Percentiles rank a stretch among this genome's conserved stretches.
Evolutionary conservation across 2,888 invertebrate species (phyloP).

Genomic region (Psococerastis gibbosa): DNA sequence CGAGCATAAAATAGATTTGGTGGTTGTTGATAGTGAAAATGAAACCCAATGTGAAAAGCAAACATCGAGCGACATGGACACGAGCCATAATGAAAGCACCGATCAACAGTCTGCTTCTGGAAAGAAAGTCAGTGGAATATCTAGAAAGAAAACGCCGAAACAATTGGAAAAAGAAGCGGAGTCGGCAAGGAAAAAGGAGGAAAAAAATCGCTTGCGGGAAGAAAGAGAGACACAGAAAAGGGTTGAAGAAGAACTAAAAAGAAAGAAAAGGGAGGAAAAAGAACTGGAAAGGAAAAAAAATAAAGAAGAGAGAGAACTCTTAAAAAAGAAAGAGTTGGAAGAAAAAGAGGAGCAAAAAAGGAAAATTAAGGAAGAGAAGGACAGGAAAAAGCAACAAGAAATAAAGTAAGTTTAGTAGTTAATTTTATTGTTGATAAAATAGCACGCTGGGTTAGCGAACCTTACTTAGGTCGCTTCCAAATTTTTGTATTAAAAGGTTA

Average conservation of each 20-base stretch:
- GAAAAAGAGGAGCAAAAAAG: conserved; percentile 29
- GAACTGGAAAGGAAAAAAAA: conserved; percentile 31
- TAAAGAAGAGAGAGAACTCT: conserved; percentile 25
- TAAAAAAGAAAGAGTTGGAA: conserved; percentile 26
- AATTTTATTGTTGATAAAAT: conserved; percentile 5
- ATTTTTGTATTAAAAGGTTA: conserved; percentile 4
- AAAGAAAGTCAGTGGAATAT: no score
- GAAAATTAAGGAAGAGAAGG: conserved; percentile 27
- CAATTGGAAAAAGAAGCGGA: conserved; percentile 36
- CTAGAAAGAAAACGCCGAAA: conserved; percentile 24
- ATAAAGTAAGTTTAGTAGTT: conserved; percentile 24
- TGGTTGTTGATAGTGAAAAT: no score
- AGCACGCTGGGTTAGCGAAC: conserved; percentile 23
- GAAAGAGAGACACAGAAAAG: conserved; percentile 19
- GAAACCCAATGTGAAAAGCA: no score
- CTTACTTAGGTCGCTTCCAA: conserved; percentile 8
- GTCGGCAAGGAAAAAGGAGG: conserved; percentile 35
- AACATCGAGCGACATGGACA: no score
- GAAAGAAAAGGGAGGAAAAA: conserved; percentile 22
- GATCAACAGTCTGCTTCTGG: no score
- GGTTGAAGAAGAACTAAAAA: neutral
- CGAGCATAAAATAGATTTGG: no score
- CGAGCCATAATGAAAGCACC: no score
- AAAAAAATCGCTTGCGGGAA: conserved; percentile 31
- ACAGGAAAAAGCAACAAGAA: conserved; percentile 24